Evolutionary conservation across 2,888 invertebrate genomes (phyloP).

Genomic region (Coelopa pilipes): DNA sequence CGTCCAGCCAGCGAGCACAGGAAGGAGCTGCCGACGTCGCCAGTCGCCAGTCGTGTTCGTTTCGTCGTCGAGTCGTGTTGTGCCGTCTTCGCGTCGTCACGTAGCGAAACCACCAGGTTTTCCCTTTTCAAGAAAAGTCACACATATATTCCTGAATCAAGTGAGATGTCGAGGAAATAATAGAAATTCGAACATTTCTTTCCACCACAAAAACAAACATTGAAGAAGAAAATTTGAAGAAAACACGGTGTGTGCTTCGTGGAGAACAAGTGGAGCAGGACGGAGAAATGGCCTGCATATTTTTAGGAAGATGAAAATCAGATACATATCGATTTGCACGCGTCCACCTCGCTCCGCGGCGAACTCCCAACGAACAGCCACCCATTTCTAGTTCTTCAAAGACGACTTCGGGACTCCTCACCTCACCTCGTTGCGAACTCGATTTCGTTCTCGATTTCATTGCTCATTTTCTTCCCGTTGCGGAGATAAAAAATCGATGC

Average conservation of each 20-base stretch:
- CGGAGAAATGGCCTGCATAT: conserved; percentile 53
- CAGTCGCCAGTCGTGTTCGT: conserved; percentile 59
- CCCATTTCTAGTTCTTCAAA: too few species aligned
- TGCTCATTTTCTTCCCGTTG: too few species aligned
- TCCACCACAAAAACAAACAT: conserved; percentile 36
- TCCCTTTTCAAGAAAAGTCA: too few species aligned
- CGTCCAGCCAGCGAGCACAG: conserved; percentile 9
- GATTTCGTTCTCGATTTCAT: too few species aligned
- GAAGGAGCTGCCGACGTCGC: not conserved
- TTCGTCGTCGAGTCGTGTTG: conserved; percentile 58
- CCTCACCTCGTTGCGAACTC: too few species aligned
- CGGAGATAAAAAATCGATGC: conserved; percentile 20
- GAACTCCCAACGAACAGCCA: not conserved
- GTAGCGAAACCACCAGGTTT: conserved; percentile 27
- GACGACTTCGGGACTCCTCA: too few species aligned
- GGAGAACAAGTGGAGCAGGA: conserved; percentile 21
- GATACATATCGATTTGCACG: conserved; percentile 53
- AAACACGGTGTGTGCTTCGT: conserved; percentile 29
- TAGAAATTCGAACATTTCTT: conserved; percentile 37
- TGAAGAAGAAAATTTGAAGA: conserved; percentile 4
- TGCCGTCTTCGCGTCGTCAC: conserved; percentile 41
- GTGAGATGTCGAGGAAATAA: conserved; percentile 7
- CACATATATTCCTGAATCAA: too few species aligned
- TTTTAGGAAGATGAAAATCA: conserved; percentile 53
- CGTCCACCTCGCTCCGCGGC: conserved; percentile 11